Conservation (phyloP, 2,888 invertebrate species). For the Plagodis pulveraria region DNA sequence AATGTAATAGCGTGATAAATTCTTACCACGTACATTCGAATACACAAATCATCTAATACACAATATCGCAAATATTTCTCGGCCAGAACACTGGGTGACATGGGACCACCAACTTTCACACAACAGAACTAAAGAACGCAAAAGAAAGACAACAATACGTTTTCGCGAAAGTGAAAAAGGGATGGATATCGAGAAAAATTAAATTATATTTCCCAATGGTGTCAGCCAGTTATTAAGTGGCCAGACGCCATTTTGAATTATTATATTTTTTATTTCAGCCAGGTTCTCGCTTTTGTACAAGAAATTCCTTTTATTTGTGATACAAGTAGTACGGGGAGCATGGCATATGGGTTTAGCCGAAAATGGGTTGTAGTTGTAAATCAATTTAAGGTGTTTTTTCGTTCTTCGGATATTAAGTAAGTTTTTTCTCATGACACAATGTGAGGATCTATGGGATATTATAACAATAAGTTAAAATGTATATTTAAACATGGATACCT, state of each 20-base stretch:
- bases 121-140: slow-evolving; percentile 63
- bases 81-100: slow-evolving; percentile 79
- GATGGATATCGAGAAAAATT: slow-evolving; percentile 76
- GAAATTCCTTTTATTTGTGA: slow-evolving; percentile 79
- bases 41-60: slow-evolving; percentile 81
- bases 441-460: too few species aligned
- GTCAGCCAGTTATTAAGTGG: slow-evolving; percentile 86
- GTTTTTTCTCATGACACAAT: too few species aligned
- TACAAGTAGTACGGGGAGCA: slow-evolving; percentile 65
- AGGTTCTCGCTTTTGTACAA: slow-evolving; percentile 75
- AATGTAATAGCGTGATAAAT: slow-evolving; percentile 61
- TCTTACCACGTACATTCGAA: slow-evolving; percentile 67
- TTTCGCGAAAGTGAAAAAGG: slow-evolving; percentile 48
- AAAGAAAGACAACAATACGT: slow-evolving; percentile 59
- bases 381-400: slow-evolving; percentile 48
- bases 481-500: too few species aligned
- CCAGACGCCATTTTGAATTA: slow-evolving; percentile 85
- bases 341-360: slow-evolving; percentile 67
- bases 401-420: slow-evolving; percentile 19
- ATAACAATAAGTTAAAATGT: too few species aligned
- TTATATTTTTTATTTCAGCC: slow-evolving; percentile 80
- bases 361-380: slow-evolving; percentile 57
- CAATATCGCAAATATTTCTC: slow-evolving; percentile 82
- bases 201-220: slow-evolving; percentile 86
- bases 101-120: slow-evolving; percentile 58